Conservation (phyloP, 1,140 invertebrate genomes). For the Diorhabda sublineata region DNA sequence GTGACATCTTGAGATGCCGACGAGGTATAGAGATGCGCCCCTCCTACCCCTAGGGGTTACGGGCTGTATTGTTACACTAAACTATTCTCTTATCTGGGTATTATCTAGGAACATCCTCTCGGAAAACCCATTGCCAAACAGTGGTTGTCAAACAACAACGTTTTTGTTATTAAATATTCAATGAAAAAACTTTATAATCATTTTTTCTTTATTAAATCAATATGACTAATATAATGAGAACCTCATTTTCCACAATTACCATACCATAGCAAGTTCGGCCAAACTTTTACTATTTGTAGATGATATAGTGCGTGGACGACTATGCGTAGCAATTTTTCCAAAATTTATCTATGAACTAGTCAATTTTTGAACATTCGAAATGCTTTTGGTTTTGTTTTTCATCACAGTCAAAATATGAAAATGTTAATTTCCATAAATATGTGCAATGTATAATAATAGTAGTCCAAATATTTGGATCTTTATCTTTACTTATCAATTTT, state of each 20-base stretch:
- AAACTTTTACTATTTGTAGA: neutral
- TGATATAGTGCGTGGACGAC: neutral
- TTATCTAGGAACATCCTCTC: conserved; percentile 45
- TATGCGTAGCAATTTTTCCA: no score
- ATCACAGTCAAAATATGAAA: no score
- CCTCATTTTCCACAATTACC: neutral
- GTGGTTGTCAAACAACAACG: conserved; percentile 29
- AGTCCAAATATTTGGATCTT: no score
- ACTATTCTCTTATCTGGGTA: conserved; percentile 45
- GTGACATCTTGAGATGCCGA: conserved; percentile 27
- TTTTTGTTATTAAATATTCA: neutral
- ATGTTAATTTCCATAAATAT: no score
- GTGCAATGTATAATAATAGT: no score
- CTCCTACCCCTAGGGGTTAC: conserved; percentile 30
- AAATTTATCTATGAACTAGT: no score
- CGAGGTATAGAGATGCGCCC: neutral
- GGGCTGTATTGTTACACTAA: conserved; percentile 47
- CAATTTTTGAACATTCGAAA: no score
- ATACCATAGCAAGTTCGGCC: neutral
- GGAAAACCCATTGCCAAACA: conserved; percentile 22
- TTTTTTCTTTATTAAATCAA: no score
- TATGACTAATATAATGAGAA: neutral
- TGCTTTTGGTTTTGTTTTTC: no score
- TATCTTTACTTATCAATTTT: no score
- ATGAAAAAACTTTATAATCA: no score